A percentile compares a stretch with the other conserved stretches of the same genome.
Conservation (phyloP, 2,113 vertebrate species). For the Motacilla tschutschensis region DNA sequence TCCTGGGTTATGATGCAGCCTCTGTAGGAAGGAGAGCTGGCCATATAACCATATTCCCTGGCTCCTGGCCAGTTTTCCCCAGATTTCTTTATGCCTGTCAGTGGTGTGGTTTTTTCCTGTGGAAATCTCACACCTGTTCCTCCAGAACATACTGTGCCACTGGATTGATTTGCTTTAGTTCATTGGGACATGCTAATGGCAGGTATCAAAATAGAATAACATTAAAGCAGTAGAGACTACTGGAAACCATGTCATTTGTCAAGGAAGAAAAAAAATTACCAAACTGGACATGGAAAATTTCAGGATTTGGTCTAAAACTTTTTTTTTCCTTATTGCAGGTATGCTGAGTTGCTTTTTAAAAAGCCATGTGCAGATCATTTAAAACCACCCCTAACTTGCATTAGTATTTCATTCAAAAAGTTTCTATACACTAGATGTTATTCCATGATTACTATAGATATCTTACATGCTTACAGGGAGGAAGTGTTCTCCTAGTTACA, state of each 20-base stretch:
- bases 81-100: not conserved
- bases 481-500: not conserved
- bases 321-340: not conserved
- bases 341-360: not conserved
- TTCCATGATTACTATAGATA: not conserved
- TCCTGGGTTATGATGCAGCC: not conserved
- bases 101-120: not conserved
- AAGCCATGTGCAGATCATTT: not conserved
- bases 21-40: not conserved
- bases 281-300: not conserved
- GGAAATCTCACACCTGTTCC: not conserved
- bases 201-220: not conserved
- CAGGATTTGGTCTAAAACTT: not conserved
- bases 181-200: not conserved
- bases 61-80: not conserved
- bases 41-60: not conserved
- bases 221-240: not conserved
- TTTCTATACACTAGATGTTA: not conserved
- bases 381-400: not conserved
- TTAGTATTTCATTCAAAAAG: not conserved
- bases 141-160: not conserved
- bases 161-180: not conserved
- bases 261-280: not conserved
- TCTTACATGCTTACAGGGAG: not conserved
- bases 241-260: not conserved